Evolutionary conservation across 2,113 vertebrate genomes (phyloP), one percentile per base, ranked within the genome.

Genomic region (Cynopterus brachyotis): DNA sequence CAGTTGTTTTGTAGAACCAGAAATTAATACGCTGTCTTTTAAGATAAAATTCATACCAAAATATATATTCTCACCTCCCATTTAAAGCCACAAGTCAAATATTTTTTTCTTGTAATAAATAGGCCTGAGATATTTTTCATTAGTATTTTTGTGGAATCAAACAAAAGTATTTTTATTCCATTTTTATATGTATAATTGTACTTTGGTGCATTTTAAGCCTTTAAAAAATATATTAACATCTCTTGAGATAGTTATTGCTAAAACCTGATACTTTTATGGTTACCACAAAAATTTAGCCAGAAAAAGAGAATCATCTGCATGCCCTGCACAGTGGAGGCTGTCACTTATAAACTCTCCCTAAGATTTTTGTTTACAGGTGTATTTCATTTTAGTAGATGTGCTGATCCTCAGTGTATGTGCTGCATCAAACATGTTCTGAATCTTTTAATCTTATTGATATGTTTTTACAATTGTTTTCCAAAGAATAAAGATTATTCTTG

Each of bases 291-390:
- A 94, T 22, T 81, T 70, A 0, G 97, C 97, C 96, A 87, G 96
- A 97, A 97, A 70, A 70, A 89, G 95, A 57, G 94, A 90, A 45
- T 67, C 30, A 1, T 3, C 30, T 84, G 26, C 86, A 6, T 40
- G 13, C 96, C 45, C 97, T 97, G 95, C 97, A 96, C 67, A 93
- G 89, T 72, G 96, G 89, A 98, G 95, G 93, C 75, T 70, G 73
- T 94, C 96, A 81, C 93, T 60, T 85, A 9, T 69, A 96, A 72
- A 81, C 76, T 89, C 96, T 53, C 95, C 98, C 96, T 78, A 80
- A 97, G 97, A 91, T 57, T 80, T 96, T 97, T 98, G 98, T 99
- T 98, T 98, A 98, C 98, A 98, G 97, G 96, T 96, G 50, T 94
- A 96, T 42, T 97, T 9, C 80, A n/a, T 87, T 85, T 97, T 91